Evolutionary conservation across 2,113 vertebrate species (phyloP).

Genomic region (Saguinus midas): DNA sequence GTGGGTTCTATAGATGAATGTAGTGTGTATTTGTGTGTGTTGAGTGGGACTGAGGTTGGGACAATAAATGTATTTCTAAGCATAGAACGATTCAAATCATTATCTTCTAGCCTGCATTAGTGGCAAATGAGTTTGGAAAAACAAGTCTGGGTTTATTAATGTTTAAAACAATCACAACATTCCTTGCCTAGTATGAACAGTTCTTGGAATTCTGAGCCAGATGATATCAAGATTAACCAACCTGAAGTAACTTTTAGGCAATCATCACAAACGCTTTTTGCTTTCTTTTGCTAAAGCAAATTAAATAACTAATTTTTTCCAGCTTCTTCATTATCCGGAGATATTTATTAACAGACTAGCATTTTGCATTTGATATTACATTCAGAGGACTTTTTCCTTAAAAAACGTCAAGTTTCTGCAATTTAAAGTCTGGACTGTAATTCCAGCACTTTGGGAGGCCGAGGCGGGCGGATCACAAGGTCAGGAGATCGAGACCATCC

Average conservation of each 20-base stretch:
- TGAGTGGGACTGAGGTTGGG: not conserved
- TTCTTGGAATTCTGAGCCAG: not conserved
- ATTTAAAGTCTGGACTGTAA: constrained; percentile 36
- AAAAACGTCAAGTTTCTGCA: constrained; percentile 60
- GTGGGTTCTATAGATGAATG: not conserved
- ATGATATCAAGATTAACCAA: not conserved
- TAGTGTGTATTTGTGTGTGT: not conserved
- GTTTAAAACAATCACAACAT: not conserved
- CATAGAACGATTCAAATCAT: constrained; percentile 13
- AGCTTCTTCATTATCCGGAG: constrained; percentile 7
- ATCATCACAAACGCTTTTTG: not conserved
- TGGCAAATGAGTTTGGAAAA: not conserved
- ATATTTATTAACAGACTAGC: constrained; percentile 5
- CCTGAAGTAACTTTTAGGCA: constrained; percentile 6
- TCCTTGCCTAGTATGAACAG: not conserved
- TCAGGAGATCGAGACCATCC: no score
- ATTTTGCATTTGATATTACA: constrained; percentile 66
- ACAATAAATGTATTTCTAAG: constrained; percentile 38
- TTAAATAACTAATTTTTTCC: not conserved
- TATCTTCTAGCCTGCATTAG: not conserved
- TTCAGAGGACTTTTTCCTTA: constrained; percentile 53
- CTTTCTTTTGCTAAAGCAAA: constrained; percentile 41
- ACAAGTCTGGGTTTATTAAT: not conserved
- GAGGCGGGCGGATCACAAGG: no score
- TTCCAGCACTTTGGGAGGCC: no score